Evolutionary conservation across 2,888 invertebrate genomes (phyloP).

Genomic region (Chrysomela aeneicollis): DNA sequence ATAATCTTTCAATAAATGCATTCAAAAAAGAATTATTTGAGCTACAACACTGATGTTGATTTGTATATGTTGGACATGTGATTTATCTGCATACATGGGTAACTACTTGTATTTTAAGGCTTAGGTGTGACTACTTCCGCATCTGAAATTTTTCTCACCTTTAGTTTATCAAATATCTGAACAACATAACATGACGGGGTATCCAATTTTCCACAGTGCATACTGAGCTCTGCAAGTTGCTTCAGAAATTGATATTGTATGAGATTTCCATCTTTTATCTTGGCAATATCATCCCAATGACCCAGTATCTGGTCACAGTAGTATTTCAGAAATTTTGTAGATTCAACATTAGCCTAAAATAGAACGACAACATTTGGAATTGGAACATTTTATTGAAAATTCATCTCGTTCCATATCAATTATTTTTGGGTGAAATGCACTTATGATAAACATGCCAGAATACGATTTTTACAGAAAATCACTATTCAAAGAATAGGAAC

Average conservation of each 20-base stretch:
- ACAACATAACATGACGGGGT: slow-evolving; percentile 78
- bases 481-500: no score
- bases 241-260: slow-evolving; percentile 83
- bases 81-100: no score
- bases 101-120: no score
- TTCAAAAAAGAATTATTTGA: no score
- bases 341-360: slow-evolving; percentile 82
- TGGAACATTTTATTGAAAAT: neutral
- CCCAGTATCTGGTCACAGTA: slow-evolving; percentile 86
- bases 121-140: no score
- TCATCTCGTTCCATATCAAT: no score
- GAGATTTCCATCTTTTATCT: slow-evolving; percentile 66
- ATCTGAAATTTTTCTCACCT: slow-evolving; percentile 67
- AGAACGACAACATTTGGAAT: slow-evolving; percentile 19
- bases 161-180: slow-evolving; percentile 77
- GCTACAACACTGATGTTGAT: no score
- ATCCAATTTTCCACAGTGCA: slow-evolving; percentile 79
- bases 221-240: slow-evolving; percentile 85
- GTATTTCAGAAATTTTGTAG: slow-evolving; percentile 83
- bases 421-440: no score
- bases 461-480: no score
- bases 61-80: no score
- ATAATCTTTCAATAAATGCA: no score
- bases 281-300: slow-evolving; percentile 72
- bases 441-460: no score